Evolutionary conservation across 2,888 invertebrate species (phyloP).

Genomic region (Synergus umbraculus): DNA sequence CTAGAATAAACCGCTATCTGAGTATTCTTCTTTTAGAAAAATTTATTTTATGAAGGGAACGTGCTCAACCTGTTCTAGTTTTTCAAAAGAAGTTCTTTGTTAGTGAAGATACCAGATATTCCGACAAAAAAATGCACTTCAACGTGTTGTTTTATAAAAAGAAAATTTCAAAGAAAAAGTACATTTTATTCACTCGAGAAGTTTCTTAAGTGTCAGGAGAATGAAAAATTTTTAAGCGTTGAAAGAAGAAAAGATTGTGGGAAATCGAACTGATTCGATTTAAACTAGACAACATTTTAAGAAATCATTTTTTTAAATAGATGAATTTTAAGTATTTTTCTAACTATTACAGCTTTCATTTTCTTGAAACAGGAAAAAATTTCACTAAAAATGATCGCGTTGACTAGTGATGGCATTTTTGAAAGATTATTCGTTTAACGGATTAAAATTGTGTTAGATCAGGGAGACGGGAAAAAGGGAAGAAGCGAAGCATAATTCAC

Average conservation of each 20-base stretch:
- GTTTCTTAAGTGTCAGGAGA: too few relatives aligned
- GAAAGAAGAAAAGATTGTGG: too few relatives aligned
- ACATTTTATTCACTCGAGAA: too few relatives aligned
- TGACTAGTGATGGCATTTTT: neutral
- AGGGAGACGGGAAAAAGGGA: neutral
- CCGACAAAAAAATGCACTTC: neutral
- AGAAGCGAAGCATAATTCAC: conserved; percentile 2
- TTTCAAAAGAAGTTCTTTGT: neutral
- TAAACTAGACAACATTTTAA: neutral
- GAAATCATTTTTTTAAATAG: too few relatives aligned
- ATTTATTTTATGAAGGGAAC: neutral
- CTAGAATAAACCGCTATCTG: neutral
- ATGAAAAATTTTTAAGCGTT: too few relatives aligned
- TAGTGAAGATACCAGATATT: neutral
- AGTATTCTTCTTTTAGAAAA: neutral
- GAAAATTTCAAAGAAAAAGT: neutral
- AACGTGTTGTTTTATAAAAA: neutral
- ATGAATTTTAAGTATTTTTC: too few relatives aligned
- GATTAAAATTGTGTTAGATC: conserved; percentile 17
- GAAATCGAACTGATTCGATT: neutral
- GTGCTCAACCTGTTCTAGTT: neutral
- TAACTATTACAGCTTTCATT: neutral
- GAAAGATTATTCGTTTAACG: conserved; percentile 26
- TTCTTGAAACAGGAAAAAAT: neutral
- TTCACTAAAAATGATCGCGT: neutral